Evolutionary conservation across 2,888 invertebrate genomes (phyloP).

Genomic region (Leptodirus hochenwartii): DNA sequence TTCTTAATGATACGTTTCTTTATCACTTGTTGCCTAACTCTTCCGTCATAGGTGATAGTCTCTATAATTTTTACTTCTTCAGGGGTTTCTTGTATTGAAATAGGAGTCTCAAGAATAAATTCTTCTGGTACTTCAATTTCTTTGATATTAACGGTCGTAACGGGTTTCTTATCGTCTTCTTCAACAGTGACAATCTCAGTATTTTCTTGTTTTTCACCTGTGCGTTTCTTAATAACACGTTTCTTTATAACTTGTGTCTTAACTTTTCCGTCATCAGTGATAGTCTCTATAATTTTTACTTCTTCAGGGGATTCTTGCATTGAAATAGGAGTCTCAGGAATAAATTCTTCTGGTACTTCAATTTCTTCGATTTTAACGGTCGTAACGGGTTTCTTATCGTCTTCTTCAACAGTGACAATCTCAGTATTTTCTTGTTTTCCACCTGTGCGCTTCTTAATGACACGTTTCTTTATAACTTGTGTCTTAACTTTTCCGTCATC

Average conservation of each 20-base stretch:
- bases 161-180: slow-evolving; percentile 25
- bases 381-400: slow-evolving; percentile 19
- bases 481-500: slow-evolving; percentile 15
- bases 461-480: slow-evolving; percentile 22
- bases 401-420: slow-evolving; percentile 27
- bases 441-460: slow-evolving; percentile 26
- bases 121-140: slow-evolving; percentile 14
- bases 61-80: slow-evolving; percentile 15
- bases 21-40: slow-evolving; percentile 11
- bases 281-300: slow-evolving; percentile 14
- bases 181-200: slow-evolving; percentile 29
- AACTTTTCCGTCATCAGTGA: slow-evolving; percentile 10
- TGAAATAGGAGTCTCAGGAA: slow-evolving; percentile 15
- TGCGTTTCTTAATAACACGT: slow-evolving; percentile 19
- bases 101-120: slow-evolving; percentile 15
- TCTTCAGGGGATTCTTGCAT: slow-evolving; percentile 19
- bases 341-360: slow-evolving; percentile 18
- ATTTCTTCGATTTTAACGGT: slow-evolving; percentile 22
- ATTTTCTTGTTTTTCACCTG: slow-evolving; percentile 19
- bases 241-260: slow-evolving; percentile 18
- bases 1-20: slow-evolving; percentile 12
- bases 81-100: slow-evolving; percentile 18
- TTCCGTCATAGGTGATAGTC: no score
- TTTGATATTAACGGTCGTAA: slow-evolving; percentile 17
- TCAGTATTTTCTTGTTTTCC: slow-evolving; percentile 27